Evolutionary conservation across 1,140 invertebrate genomes (phyloP), one percentile per base, ranked within the genome.

Genomic region (Lucilia sericata): DNA sequence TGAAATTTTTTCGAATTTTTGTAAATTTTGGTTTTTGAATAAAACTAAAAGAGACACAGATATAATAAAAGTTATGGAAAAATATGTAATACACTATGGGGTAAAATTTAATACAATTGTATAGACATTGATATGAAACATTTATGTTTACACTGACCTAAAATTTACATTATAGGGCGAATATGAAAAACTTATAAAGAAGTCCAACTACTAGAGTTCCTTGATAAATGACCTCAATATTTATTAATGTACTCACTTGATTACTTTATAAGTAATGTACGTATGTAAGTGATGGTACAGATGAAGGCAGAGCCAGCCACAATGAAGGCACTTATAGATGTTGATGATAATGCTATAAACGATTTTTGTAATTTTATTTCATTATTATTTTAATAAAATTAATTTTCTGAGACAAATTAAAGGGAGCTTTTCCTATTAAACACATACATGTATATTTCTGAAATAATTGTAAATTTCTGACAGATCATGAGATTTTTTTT

Each of bases 141-240:
- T 30, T 30, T 30, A 30, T 30, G 25, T 30, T 70, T 25, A 70
- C 5, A 55, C 5, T 55, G 51, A 12, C 13, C 25, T 30, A 30
- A 30, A 30, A 30, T 1, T 30, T 49, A 9, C 42, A 80, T 42
- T n/a, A n/a, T n/a, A n/a, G n/a, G n/a, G n/a, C n/a, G 42, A 12
- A 80, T n/a, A n/a, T n/a, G 0, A 19, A 76, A 70, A 49, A 49
- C n/a, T 13, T 30, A 30, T 30, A 49, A 80, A 21, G 76, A 19
- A 51, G 76, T 49, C 76, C 19, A 25, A 49, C n/a, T 17, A 80
- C n/a, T 80, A 80, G 76, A 80, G 76, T 80, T 80, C 76, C 76
- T 80, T 80, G 76, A 80, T 80, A 80, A 80, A 80, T 80, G 47
- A 80, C 76, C 76, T 80, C 76, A 80, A 80, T 80, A 21, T 51